Percentiles rank a stretch among this genome's conserved stretches.
Conservation (phyloP, 1,140 invertebrate species). For the Eurosta solidaginis region DNA sequence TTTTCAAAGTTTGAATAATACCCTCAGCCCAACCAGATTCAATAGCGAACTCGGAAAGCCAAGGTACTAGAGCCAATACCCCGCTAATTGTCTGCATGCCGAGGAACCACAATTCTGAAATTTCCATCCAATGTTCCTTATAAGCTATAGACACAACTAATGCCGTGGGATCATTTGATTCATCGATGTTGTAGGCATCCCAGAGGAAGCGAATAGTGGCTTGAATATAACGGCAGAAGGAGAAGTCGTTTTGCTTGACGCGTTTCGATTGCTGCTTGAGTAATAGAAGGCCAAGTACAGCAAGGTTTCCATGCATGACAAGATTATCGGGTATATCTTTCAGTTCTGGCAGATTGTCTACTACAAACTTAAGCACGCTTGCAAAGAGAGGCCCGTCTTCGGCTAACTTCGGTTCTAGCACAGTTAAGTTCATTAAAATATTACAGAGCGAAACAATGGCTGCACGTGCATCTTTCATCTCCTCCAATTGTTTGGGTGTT, state of each 20-base stretch:
- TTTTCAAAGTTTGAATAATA: conserved; percentile 77
- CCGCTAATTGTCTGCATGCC: conserved; percentile 90
- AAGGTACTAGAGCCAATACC: conserved; percentile 78
- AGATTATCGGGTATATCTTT: conserved; percentile 83
- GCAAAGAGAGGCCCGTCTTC: conserved; percentile 77
- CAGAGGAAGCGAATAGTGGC: conserved; percentile 86
- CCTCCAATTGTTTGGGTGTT: conserved; percentile 72
- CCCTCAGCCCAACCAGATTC: conserved; percentile 91
- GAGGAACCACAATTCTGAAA: conserved; percentile 90
- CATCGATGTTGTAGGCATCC: conserved; percentile 89
- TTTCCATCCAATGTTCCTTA: conserved; percentile 84
- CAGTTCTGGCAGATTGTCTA: conserved; percentile 82
- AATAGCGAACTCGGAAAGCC: conserved; percentile 88
- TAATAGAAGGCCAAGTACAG: conserved; percentile 79
- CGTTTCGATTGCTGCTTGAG: conserved; percentile 81
- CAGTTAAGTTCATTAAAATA: conserved; percentile 89
- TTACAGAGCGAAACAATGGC: conserved; percentile 88
- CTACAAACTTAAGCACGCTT: conserved; percentile 82
- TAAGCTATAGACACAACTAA: conserved; percentile 84
- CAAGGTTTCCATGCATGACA: conserved; percentile 81
- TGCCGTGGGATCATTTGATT: conserved; percentile 78
- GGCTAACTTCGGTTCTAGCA: conserved; percentile 81
- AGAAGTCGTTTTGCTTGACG: conserved; percentile 84
- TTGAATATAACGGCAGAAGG: conserved; percentile 85
- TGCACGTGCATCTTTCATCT: conserved; percentile 79